Base-by-base conservation (phyloP, 2,888 invertebrate species). In the Sisyra nigra region DNA sequence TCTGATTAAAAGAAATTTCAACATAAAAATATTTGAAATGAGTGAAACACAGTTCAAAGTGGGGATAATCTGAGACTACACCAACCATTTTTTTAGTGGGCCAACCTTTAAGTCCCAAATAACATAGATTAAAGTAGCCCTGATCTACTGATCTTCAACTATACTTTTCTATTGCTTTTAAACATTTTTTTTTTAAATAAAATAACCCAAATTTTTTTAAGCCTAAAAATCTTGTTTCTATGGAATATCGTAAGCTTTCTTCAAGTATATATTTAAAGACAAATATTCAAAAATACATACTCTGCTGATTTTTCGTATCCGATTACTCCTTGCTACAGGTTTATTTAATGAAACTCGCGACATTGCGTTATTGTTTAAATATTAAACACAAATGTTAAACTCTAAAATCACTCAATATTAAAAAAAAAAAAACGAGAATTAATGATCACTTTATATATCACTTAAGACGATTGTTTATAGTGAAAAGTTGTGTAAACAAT, bases 331-430 rank as follows among this genome's bases (percentile, higher is more conserved):
- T 6, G 42, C 11, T 17, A 35, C 35, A 13, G 42, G 42, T 42
- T 24, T 33, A 19, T 42, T 42, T 34, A 42, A 24, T n/a, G 42
- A 42, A 13, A 42, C 42, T 34, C 35, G 33, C 18, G 42, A 42
- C 42, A 42, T 42, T n/a, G n/a, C n/a, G n/a, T n/a, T 41, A 15
- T 41, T 14, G 15, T 14, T 18, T 9, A 14, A 38, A 14, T 15
- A 8, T 33, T 13, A 33, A 33, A 33, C 33, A 33, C 33, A 33
- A 33, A 33, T 13, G 3, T 24, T 5, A 24, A 7, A 24, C 3
- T 5, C 3, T 5, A 24, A 5, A 24, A 24, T 3, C 24, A 24
- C 24, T 24, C 3, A 24, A 24, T 24, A 24, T 5, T 24, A 24
- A 24, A 24, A 7, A 24, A 24, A 24, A 24, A 24, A 24, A 5